Evolutionary conservation across 2,113 vertebrate genomes (phyloP), one percentile per base, ranked within the genome.

Genomic region (Serranochromis macrocephalus): DNA sequence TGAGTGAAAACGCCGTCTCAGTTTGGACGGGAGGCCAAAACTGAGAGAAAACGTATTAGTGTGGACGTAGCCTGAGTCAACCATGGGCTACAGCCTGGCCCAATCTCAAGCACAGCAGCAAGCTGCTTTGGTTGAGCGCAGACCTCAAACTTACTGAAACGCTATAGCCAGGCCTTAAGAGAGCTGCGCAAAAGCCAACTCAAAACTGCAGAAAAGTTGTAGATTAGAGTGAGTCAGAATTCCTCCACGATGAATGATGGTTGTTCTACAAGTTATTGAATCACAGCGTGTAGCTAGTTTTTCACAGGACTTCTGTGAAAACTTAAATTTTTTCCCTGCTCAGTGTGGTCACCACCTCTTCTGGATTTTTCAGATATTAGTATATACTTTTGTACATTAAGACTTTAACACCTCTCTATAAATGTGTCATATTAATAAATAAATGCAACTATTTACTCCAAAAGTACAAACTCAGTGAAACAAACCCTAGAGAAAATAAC

Each of bases 31-130:
- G 4, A 55, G 7, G 53, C 53, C n/a, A 21, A 21, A 21, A 21
- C 51, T 0, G 1, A 53, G n/a, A 51, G 49, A 53, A 53, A 53
- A 54, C 1, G 0, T 1, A 54, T 54, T 24, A 54, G 53, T 24
- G 2, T 54, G 1, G 53, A 54, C 6, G n/a, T 24, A 54, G n/a
- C 53, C n/a, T 7, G n/a, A 54, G 6, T 53, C 49, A n/a, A 10
- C 49, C 5, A 0, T 3, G 6, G 10, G 53, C 16, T 63, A 33
- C 29, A 61, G 16, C 29, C 14, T 33, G 58, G 29, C 16, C 9
- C 1, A 63, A 4, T 19, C 2, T 19, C 9, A 36, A 36, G 9
- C 31, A n/a, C 31, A 63, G 31, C 58, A 63, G 21, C 54, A 55
- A 14, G 31, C 4, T 55, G 54, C 53, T 24, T 13, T 13, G 21